Percentiles rank a stretch among this genome's conserved stretches.
Evolutionary conservation across 2,888 invertebrate species (phyloP).

Genomic region (Apotomis betuletana): DNA sequence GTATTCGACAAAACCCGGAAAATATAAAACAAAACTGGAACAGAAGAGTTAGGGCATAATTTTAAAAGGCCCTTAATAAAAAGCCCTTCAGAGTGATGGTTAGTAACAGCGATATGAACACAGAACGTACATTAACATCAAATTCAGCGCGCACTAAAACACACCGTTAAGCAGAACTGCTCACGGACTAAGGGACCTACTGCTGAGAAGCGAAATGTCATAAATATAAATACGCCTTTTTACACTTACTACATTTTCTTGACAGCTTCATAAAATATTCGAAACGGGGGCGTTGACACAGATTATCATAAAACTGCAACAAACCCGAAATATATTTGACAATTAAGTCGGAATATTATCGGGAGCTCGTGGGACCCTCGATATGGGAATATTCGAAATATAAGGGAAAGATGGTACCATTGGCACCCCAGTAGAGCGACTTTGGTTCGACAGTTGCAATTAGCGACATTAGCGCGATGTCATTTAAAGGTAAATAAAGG

Average conservation of each 20-base stretch:
- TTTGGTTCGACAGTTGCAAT: too few species aligned
- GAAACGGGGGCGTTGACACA: conserved; percentile 54
- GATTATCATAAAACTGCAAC: conserved; percentile 66
- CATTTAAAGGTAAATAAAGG: too few species aligned
- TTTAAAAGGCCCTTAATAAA: conserved; percentile 27
- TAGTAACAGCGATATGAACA: conserved; percentile 41
- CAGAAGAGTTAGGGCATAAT: conserved; percentile 1
- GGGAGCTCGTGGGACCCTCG: not conserved
- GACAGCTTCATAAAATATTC: conserved; percentile 49
- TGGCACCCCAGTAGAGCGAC: too few species aligned
- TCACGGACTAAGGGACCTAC: conserved; percentile 42
- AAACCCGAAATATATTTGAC: conserved; percentile 65
- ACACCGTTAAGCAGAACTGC: conserved; percentile 58
- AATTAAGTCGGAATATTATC: conserved; percentile 56
- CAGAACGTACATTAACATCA: conserved; percentile 55
- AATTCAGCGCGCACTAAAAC: conserved; percentile 60
- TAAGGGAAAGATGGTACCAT: too few species aligned
- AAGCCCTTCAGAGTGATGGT: conserved; percentile 29
- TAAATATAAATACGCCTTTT: not conserved
- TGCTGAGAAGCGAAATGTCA: conserved; percentile 15
- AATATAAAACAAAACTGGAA: not conserved
- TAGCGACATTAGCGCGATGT: too few species aligned
- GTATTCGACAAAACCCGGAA: not conserved
- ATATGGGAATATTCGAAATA: not conserved
- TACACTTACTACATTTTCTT: conserved; percentile 3